phyloP scores from a whole-genome alignment of 2,113 vertebrate genomes.

The Lepidothrix coronata region DNA sequence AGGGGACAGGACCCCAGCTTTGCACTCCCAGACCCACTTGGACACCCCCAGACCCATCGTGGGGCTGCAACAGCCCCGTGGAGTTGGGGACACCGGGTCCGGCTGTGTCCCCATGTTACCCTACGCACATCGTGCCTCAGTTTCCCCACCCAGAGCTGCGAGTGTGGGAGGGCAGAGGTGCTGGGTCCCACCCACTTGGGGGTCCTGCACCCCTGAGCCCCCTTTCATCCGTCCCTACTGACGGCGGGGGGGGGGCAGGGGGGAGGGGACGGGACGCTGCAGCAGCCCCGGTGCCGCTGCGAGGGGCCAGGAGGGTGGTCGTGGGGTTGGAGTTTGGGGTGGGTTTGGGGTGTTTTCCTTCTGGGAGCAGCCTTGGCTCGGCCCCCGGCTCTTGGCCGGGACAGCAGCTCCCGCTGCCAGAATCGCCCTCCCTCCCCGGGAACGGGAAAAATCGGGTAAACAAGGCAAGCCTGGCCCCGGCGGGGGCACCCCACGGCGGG shows the following conservation, averaged over 20 bases:
- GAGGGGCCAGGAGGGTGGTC: background rate
- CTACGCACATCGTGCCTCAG: background rate
- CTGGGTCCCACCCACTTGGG: no score
- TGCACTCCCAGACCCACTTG: background rate
- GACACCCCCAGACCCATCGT: background rate
- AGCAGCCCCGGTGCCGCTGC: background rate
- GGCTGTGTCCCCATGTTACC: background rate
- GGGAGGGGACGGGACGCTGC: background rate
- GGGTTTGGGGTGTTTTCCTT: background rate
- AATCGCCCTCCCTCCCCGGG: constrained; percentile 1
- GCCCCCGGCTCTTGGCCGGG: background rate
- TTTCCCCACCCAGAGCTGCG: background rate
- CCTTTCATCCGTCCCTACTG: background rate
- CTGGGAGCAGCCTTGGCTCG: background rate
- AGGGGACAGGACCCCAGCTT: background rate
- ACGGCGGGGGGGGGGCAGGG: rapidly evolving
- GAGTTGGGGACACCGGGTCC: background rate
- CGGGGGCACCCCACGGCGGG: background rate
- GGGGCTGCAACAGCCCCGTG: background rate
- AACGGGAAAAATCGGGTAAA: constrained; percentile 40
- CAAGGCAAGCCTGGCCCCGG: background rate
- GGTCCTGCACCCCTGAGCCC: background rate
- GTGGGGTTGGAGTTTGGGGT: background rate
- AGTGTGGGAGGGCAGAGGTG: background rate
- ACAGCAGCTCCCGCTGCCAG: background rate